Percentiles rank a stretch among this genome's conserved stretches.
These are phyloP conservation scores for Andrena praecox DNA, from an alignment of 2,888 invertebrate genomes.

Conservation along the genomic window DNA sequence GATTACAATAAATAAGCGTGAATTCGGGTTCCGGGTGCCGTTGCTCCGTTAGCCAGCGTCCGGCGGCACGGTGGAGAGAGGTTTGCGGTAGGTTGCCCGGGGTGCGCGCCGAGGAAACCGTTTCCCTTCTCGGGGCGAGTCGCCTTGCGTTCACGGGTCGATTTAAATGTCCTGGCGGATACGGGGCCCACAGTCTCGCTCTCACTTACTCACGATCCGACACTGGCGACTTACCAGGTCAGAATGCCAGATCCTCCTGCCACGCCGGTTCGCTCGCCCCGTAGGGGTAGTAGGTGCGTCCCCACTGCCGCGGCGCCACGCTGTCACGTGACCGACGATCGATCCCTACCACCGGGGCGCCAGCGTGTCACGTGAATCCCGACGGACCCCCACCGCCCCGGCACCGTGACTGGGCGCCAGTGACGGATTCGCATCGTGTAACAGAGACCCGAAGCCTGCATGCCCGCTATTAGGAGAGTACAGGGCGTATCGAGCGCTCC, in stretches of 20 bases:
- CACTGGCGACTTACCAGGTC: slow-evolving; percentile 84
- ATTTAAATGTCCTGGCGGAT: slow-evolving; percentile 71
- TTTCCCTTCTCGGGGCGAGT: slow-evolving; percentile 40
- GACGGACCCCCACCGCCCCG: slow-evolving; percentile 41
- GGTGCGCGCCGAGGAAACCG: slow-evolving; percentile 29
- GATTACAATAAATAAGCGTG: slow-evolving; percentile 75
- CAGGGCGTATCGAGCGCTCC: too few species aligned
- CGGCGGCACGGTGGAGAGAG: background rate
- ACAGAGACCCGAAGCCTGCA: slow-evolving; percentile 60
- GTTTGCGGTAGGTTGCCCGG: slow-evolving; percentile 25
- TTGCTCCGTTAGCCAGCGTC: background rate
- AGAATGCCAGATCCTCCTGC: slow-evolving; percentile 77
- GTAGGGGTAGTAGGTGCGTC: slow-evolving; percentile 60
- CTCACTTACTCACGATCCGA: slow-evolving; percentile 78
- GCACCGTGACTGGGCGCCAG: slow-evolving; percentile 80
- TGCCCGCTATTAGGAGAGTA: background rate
- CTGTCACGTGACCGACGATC: slow-evolving; percentile 59
- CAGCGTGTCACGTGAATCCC: slow-evolving; percentile 67
- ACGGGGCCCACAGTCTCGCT: slow-evolving; percentile 42
- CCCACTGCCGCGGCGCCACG: slow-evolving; percentile 58
- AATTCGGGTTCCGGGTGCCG: slow-evolving; percentile 30
- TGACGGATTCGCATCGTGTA: slow-evolving; percentile 81
- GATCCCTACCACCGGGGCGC: slow-evolving; percentile 67
- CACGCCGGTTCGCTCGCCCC: slow-evolving; percentile 55
- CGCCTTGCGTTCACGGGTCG: slow-evolving; percentile 37